A percentile compares a stretch with the other conserved stretches of the same genome.
Conservation (phyloP, 2,113 vertebrate genomes). For the Ovis aries region ARS-UI_Ramb_v3.0 NC_056068.1:74569501-74570000, state of each 20-base stretch:
- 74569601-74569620: background rate
- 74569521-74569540: accelerated
- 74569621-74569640: too few species aligned
- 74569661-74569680: background rate
- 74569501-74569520: background rate
- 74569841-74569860: background rate
- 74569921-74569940: background rate
- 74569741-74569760: background rate
- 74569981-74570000: background rate
- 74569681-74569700: background rate
- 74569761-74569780: too few species aligned
- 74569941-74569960: too few species aligned
- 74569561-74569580: too few species aligned
- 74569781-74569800: background rate
- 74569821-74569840: background rate
- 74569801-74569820: background rate
- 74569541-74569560: accelerated
- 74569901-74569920: background rate
- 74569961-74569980: background rate
- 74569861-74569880: background rate
- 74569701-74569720: background rate
- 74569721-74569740: background rate
- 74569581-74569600: background rate
- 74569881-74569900: background rate
- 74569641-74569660: background rate